phyloP scores from a whole-genome alignment of 2,888 invertebrate species.

The Tetranychus truncatus region DNA sequence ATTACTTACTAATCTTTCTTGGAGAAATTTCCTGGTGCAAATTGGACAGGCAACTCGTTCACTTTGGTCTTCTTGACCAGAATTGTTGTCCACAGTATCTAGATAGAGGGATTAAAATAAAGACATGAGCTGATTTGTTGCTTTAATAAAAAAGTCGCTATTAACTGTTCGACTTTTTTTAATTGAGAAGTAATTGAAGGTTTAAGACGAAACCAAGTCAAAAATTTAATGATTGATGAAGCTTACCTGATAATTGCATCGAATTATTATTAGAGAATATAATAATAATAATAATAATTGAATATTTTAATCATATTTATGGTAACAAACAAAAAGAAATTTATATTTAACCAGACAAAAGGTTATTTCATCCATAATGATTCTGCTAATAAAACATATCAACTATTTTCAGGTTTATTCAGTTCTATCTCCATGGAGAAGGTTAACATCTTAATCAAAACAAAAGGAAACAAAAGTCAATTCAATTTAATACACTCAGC shows the following conservation, averaged over 20 bases:
- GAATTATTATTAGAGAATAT: background rate
- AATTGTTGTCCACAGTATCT: no score
- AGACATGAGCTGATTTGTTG: background rate
- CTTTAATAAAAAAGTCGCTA: background rate
- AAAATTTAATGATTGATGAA: no score
- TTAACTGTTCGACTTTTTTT: background rate
- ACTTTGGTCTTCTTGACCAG: background rate
- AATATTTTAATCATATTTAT: background rate
- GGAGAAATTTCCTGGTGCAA: background rate
- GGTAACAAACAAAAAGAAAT: no score
- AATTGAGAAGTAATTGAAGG: background rate
- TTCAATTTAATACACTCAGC: background rate
- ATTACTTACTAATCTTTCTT: constrained; percentile 9
- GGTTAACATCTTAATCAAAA: background rate
- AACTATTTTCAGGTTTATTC: background rate
- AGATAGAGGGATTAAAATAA: no score
- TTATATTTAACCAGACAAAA: no score
- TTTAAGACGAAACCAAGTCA: no score
- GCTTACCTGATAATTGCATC: background rate
- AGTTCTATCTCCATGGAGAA: background rate
- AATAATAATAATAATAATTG: background rate
- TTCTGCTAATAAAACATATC: no score
- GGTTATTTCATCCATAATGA: no score
- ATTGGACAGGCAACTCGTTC: constrained; percentile 3
- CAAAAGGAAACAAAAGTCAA: background rate